phyloP scores from a whole-genome alignment of 2,113 vertebrate genomes.

The Puntigrus tetrazona region DNA sequence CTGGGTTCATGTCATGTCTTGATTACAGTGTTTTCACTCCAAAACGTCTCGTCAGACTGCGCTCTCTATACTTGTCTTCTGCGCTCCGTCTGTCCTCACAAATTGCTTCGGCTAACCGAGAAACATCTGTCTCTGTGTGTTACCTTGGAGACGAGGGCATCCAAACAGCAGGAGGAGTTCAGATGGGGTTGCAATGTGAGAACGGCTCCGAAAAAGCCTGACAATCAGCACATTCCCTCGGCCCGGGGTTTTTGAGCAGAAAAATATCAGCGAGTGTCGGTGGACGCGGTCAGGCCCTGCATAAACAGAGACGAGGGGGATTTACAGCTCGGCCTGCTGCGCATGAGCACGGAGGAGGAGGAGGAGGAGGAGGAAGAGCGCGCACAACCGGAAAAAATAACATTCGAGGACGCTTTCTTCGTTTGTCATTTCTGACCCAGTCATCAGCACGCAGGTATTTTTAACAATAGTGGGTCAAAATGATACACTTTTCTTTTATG shows the following conservation, averaged over 20 bases:
- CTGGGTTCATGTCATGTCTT: background rate
- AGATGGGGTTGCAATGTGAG: constrained; percentile 72
- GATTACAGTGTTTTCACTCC: constrained; percentile 28
- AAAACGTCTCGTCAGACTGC: background rate
- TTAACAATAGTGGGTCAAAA: too few relatives aligned
- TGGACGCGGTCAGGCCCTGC: constrained; percentile 50
- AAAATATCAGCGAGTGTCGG: constrained; percentile 48
- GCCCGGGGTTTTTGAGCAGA: constrained; percentile 63
- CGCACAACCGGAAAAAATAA: background rate
- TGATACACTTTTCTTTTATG: too few relatives aligned
- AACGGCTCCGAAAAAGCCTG: constrained; percentile 66
- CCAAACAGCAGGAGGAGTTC: constrained; percentile 63
- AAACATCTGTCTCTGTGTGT: constrained; percentile 54
- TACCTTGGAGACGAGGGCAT: constrained; percentile 55
- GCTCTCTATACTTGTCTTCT: background rate
- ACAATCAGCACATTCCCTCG: constrained; percentile 78
- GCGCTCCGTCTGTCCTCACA: constrained; percentile 34
- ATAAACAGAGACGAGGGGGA: constrained; percentile 57
- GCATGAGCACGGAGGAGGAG: constrained; percentile 38
- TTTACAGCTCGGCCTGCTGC: constrained; percentile 48
- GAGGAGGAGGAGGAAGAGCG: background rate
- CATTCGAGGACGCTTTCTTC: too few relatives aligned
- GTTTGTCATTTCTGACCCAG: too few relatives aligned
- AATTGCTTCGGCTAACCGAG: constrained; percentile 41
- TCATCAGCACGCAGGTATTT: too few relatives aligned